phyloP scores from a whole-genome alignment of 1,140 invertebrate species.

The Drosophila tristis region DNA sequence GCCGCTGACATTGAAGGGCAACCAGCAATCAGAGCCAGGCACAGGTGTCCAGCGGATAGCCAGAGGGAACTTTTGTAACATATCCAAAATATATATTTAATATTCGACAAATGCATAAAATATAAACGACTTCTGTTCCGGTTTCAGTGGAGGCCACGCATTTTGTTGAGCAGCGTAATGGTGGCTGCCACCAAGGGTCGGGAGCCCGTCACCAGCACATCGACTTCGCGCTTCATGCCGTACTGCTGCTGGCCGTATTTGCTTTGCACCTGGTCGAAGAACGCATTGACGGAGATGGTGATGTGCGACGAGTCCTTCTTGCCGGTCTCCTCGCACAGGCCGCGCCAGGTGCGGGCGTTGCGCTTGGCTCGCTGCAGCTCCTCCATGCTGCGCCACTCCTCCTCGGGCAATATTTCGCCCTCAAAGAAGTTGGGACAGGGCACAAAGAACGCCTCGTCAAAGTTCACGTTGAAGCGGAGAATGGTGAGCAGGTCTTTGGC shows the following conservation, averaged over 20 bases:
- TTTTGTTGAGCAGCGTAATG: conserved; percentile 80
- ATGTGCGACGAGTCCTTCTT: conserved; percentile 55
- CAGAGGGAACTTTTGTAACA: too few relatives aligned
- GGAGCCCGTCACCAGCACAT: conserved; percentile 95
- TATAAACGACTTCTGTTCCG: too few relatives aligned
- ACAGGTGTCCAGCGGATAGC: too few relatives aligned
- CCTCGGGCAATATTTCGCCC: conserved; percentile 39
- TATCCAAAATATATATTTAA: too few relatives aligned
- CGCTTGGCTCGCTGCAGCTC: conserved; percentile 86
- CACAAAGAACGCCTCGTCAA: conserved; percentile 90
- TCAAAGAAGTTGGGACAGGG: conserved; percentile 86
- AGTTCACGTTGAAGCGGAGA: conserved; percentile 86
- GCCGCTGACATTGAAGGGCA: neutral
- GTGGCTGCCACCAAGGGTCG: conserved; percentile 94
- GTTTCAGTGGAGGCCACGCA: conserved; percentile 18
- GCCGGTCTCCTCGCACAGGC: conserved; percentile 65
- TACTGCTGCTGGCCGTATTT: conserved; percentile 65
- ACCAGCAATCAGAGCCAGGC: too few relatives aligned
- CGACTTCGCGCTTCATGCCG: conserved; percentile 83
- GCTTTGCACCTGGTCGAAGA: conserved; percentile 69
- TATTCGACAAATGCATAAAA: too few relatives aligned
- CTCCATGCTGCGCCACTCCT: conserved; percentile 75
- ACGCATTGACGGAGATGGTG: conserved; percentile 50
- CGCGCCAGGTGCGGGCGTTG: conserved; percentile 87
- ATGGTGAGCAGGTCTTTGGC: conserved; percentile 87